Evolutionary conservation across 2,888 invertebrate genomes (phyloP), one percentile per base, ranked within the genome.

Genomic region (Lycaena phlaeas): DNA sequence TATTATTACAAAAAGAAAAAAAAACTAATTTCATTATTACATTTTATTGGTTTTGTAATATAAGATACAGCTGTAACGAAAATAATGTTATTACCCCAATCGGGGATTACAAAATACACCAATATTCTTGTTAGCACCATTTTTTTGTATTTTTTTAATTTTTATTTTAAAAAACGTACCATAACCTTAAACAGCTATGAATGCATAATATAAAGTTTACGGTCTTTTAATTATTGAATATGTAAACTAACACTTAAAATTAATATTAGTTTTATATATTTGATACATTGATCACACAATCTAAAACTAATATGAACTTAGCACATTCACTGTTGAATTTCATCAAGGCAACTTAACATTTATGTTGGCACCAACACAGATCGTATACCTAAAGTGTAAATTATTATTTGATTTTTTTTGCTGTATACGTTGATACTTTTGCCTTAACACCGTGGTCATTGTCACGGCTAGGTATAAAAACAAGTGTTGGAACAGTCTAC

Each of bases 111-210:
- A 61, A 68, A 68, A 62, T 74, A 76, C 71, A 79, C 68, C 75
- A 75, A 74, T 73, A 65, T 60, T 68, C 59, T 70, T 75, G 78
- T 82, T 81, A 84, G 84, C 82, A 82, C 79, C 78, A 70, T 78
- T 76, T 82, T 76, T 75, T 81, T 73, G 57, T 14, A 14, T 53
- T 54, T 38, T 48, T 56, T 59, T 64, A 59, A 59, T 53, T 54
- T 53, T 52, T 64, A 77, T 72, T 76, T 69, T 54, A 72, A 74
- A 61, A 78, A 75, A 78, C 68, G 65, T 75, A 71, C 66, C 65
- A 65, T 75, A 74, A 76, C 70, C 79, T 77, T 79, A 73, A 49
- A 58, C 63, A 60, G 39, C 25, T 76, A 76, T 62, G 66, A 75
- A 76, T 75, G 71, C 69, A 72, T 67, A 64, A 70, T 55, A 63